Conservation (phyloP, 1,140 invertebrate species). For the Drosophila sp. region DNA sequence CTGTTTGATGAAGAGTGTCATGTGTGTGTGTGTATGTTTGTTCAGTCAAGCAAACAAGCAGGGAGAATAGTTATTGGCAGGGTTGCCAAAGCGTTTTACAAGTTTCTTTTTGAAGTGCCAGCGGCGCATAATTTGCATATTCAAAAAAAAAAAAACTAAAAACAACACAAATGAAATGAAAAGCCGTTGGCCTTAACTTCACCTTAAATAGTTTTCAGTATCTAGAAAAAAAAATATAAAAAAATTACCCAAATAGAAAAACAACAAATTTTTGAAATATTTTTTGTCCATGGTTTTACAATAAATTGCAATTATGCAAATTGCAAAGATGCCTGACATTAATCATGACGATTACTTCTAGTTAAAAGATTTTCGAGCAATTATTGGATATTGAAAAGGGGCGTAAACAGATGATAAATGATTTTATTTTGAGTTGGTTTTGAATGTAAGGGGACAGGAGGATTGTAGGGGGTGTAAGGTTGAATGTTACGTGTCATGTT, state of each 20-base stretch:
- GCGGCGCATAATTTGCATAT: constrained; percentile 16
- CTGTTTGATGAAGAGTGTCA: constrained; percentile 52
- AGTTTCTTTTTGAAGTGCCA: constrained; percentile 26
- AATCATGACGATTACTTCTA: constrained; percentile 62
- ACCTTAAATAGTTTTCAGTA: constrained; percentile 26
- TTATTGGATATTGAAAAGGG: constrained; percentile 70
- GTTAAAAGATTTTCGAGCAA: constrained; percentile 41
- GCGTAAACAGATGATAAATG: constrained; percentile 68
- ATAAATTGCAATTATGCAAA: constrained; percentile 81
- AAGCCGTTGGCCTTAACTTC: constrained; percentile 21
- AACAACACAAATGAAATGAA: constrained; percentile 11
- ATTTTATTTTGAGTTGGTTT: constrained; percentile 26
- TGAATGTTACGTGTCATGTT: constrained; percentile 10
- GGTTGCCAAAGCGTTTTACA: constrained; percentile 10
- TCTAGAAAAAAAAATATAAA: constrained; percentile 6
- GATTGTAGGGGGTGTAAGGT: constrained; percentile 48
- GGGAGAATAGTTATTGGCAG: constrained; percentile 6
- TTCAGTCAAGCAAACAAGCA: background rate
- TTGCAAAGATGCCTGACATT: constrained; percentile 66
- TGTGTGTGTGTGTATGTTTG: background rate
- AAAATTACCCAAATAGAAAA: constrained; percentile 16
- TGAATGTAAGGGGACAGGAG: background rate
- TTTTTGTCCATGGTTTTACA: constrained; percentile 72
- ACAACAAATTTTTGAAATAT: constrained; percentile 67
- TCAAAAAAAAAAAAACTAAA: background rate